phyloP scores from a whole-genome alignment of 2,797 vertebrate species.

The Megalops cyprinoides region DNA sequence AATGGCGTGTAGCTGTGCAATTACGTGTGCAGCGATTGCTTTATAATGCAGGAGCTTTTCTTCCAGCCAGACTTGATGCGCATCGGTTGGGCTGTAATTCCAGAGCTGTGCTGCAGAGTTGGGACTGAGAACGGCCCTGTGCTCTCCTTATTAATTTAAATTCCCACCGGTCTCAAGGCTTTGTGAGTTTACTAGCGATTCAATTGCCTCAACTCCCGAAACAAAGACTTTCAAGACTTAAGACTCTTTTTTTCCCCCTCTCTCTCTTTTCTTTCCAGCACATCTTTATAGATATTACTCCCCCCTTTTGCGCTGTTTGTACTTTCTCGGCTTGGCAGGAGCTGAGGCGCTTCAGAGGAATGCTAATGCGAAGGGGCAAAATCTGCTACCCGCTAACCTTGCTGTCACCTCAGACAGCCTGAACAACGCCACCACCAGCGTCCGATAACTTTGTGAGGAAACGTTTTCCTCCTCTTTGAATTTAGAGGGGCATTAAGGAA shows the following conservation, averaged over 20 bases:
- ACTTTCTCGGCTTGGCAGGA: background rate
- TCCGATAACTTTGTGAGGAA: too few relatives aligned
- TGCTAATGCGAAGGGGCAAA: background rate
- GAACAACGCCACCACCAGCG: background rate
- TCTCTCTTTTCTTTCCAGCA: background rate
- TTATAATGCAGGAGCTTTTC: background rate
- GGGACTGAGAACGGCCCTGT: too few relatives aligned
- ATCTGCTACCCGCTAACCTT: background rate
- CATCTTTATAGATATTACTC: background rate
- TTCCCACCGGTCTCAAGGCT: background rate
- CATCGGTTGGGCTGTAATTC: background rate
- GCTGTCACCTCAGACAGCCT: background rate
- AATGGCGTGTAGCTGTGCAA: background rate
- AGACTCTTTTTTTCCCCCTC: too few relatives aligned
- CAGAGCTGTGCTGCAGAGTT: background rate
- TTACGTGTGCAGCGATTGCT: background rate
- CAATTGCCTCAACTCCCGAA: background rate
- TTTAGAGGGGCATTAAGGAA: background rate
- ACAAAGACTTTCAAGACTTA: too few relatives aligned
- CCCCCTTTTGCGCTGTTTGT: background rate
- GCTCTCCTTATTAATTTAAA: background rate
- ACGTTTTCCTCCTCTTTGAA: background rate
- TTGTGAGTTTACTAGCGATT: background rate
- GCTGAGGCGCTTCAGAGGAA: background rate
- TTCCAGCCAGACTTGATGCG: background rate